Percentiles rank a stretch among this genome's conserved stretches.
Conservation (phyloP, 1,140 invertebrate genomes). For the Marisa cornuarietis region DNA sequence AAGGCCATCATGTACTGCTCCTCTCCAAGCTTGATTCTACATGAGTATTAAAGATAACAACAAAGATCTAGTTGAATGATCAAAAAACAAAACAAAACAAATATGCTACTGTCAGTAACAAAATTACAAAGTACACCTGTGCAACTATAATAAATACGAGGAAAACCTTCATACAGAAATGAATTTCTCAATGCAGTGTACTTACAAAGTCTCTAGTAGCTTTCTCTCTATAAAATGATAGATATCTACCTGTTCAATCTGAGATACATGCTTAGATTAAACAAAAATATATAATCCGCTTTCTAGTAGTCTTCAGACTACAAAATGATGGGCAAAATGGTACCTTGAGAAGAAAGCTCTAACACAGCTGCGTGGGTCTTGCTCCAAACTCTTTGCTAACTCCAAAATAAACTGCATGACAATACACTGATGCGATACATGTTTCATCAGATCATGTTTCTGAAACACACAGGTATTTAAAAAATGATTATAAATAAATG, state of each 20-base stretch:
- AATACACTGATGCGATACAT: slow-evolving; percentile 97
- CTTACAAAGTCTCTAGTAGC: no score
- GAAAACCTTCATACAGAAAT: not conserved
- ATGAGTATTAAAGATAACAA: not conserved
- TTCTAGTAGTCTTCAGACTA: no score
- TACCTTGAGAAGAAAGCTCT: slow-evolving; percentile 92
- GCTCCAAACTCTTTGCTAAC: slow-evolving; percentile 91
- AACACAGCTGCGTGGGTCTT: slow-evolving; percentile 92
- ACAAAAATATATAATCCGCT: no score
- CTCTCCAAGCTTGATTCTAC: slow-evolving; percentile 89
- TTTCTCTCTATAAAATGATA: no score
- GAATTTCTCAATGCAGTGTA: no score
- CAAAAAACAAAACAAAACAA: slow-evolving; percentile 13
- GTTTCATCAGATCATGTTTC: slow-evolving; percentile 93
- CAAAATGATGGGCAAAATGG: not conserved
- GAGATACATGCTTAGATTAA: no score
- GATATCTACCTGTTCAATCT: no score
- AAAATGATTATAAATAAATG: not conserved
- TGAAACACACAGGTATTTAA: slow-evolving; percentile 64
- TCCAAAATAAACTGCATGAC: slow-evolving; percentile 99
- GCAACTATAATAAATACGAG: not conserved
- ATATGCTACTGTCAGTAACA: no score
- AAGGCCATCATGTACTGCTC: slow-evolving; percentile 93
- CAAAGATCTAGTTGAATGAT: not conserved
- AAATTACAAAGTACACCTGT: slow-evolving; percentile 5